Base-by-base conservation (phyloP, 2,888 invertebrate species). In the Pristionchus entomophagus region DNA sequence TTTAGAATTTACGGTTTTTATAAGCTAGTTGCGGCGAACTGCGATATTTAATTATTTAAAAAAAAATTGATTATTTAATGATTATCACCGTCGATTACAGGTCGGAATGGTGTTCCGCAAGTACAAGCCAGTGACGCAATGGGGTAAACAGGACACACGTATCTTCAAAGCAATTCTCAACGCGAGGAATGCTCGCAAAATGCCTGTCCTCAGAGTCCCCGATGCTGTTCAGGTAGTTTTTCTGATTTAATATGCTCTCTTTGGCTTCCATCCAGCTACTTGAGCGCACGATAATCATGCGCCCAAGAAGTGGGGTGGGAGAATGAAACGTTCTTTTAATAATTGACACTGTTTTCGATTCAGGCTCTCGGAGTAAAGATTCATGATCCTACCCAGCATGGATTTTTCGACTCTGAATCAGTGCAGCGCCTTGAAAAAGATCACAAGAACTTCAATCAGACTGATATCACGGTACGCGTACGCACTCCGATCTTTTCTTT, bases 91-190 rank as follows among this genome's bases (percentile, higher is more conserved):
- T n/a, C n/a, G n/a, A 38, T 69, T 69, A 22, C 32, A 69, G 69
- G n/a, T 4, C n/a, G 19, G 35, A 77, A 92, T 92, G 92, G 91
- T 91, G 29, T 92, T 90, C 65, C 89, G 90, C 5, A 92, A 91
- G 86, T 92, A 90, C 77, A 88, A 88, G 49, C 90, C 92, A 6
- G 88, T 86, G 80, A 90, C 89, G 86, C 91, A 91, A 88, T 92
- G 89, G 89, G 91, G 91, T 8, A 90, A 89, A 88, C 90, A 90
- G 86, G 89, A 92, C 84, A 93, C 93, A 6, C 86, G 90, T 32
- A 89, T 92, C 19, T 93, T 93, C 90, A 91, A 91, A 87, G 88
- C 89, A 62, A 91, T 91, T 56, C 86, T 89, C 49, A 90, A 88
- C 82, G 89, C 89, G 19, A 84, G 89, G 53, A 91, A 91, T 65